Conservation (phyloP, 2,888 invertebrate genomes). For the Ethmia dodecea region DNA sequence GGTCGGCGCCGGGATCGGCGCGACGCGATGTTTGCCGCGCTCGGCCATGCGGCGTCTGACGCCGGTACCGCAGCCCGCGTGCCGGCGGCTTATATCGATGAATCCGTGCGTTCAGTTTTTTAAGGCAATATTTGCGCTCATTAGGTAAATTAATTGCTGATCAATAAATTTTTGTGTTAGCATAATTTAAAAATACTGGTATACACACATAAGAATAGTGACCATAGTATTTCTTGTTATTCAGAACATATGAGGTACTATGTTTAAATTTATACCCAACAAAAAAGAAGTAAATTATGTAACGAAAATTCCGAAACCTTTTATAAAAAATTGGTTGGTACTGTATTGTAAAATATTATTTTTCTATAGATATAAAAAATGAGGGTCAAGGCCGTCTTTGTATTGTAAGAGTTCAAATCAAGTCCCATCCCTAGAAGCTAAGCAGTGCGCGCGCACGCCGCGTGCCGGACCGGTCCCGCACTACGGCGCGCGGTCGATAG, state of each 20-base stretch:
- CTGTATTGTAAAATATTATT: no score
- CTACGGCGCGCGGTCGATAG: slow-evolving; percentile 47
- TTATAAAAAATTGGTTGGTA: no score
- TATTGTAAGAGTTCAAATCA: background rate
- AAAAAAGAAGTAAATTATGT: no score
- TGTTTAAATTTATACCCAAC: no score
- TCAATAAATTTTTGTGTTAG: no score
- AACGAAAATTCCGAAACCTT: background rate
- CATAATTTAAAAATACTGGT: no score
- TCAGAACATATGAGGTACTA: no score
- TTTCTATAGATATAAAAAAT: background rate
- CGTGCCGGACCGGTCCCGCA: slow-evolving; percentile 20
- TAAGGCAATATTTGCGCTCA: background rate
- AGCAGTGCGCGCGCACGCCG: slow-evolving; percentile 29
- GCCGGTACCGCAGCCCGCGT: slow-evolving; percentile 26
- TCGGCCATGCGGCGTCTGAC: slow-evolving; percentile 75
- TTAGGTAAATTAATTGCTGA: no score
- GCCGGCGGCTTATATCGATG: slow-evolving; percentile 43
- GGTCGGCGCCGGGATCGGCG: slow-evolving; percentile 65
- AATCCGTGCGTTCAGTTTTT: slow-evolving; percentile 10
- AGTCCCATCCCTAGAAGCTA: slow-evolving; percentile 20
- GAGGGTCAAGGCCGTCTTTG: background rate
- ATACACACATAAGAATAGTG: no score
- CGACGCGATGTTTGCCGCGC: slow-evolving; percentile 70
- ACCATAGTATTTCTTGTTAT: no score